Base-by-base conservation (phyloP, 1,140 invertebrate genomes). In the Papilio aristodemus region DNA sequence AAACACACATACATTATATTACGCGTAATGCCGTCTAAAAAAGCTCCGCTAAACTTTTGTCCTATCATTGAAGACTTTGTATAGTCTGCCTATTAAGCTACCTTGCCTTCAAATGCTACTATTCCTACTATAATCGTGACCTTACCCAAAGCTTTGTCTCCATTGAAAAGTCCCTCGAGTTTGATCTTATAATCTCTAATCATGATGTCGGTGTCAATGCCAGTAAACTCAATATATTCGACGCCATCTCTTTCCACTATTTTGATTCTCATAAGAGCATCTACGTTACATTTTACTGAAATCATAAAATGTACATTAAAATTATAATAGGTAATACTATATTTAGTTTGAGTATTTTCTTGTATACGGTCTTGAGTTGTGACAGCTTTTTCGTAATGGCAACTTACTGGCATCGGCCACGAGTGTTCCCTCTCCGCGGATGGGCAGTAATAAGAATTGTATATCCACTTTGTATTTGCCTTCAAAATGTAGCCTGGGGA, bases 391-490 rank as follows among this genome's bases (percentile, higher is more conserved):
- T 17, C 39, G 11, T 14, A 41, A 38, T 19, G 11, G 62, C 39
- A 38, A 91, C 93, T 93, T 88, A 96, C 95, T 91, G 9, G 94
- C 94, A 75, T 93, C 94, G 72, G 94, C 94, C 10, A 89, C 87
- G 0, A 95, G 84, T 19, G 93, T 92, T 41, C 95, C 95, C 39
- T 92, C 87, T 70, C 95, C 95, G 36, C 92, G 84, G 14, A 95
- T 85, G n/a, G 93, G 93, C 27, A 95, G 74, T 7, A 95, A 83
- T 1, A 95, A 70, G 54, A 95, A 90, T 54, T 89, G 92, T 1
- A 92, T 92, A 72, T 93, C 92, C 8, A 95, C 76, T 67, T 93
- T 91, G 76, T 94, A 95, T 39, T 92, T 85, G 0, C 93, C 93
- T 1, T 92, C 84, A 22, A 95, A 78, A 41, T 89, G 83, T 7